Evolutionary conservation across 2,888 invertebrate genomes (phyloP).

Genomic region (Standfussiana lucernea): DNA sequence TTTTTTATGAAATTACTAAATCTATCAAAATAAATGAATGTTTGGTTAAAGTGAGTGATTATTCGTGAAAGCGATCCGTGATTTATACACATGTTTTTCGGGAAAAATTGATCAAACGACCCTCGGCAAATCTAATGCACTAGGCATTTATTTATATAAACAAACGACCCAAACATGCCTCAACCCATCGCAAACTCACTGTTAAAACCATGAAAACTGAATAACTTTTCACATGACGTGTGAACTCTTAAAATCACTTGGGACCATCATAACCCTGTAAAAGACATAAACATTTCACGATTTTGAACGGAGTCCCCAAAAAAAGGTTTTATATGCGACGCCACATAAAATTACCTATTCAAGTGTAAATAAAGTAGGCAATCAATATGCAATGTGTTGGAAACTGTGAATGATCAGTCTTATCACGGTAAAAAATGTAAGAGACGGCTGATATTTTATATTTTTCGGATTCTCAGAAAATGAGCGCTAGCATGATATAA

Average conservation of each 20-base stretch:
- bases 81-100: background rate
- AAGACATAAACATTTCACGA: constrained; percentile 66
- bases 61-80: background rate
- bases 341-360: constrained; percentile 73
- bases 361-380: constrained; percentile 71
- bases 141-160: background rate
- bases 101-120: background rate
- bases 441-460: constrained; percentile 17
- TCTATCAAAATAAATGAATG: background rate
- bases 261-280: constrained; percentile 55
- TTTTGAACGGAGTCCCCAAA: constrained; percentile 62
- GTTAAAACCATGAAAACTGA: constrained; percentile 15
- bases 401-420: constrained; percentile 63
- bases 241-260: constrained; percentile 59
- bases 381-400: constrained; percentile 73
- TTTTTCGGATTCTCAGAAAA: constrained; percentile 5
- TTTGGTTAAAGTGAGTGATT: background rate
- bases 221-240: constrained; percentile 36
- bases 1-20: no score
- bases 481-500: background rate
- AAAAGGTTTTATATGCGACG: constrained; percentile 67
- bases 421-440: constrained; percentile 45
- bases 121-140: background rate
- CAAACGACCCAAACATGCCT: background rate
- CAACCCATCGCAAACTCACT: background rate